A percentile compares a stretch with the other conserved stretches of the same genome.
phyloP scores from a whole-genome alignment of 2,797 vertebrate genomes.

The Pagetopsis macropterus region DNA sequence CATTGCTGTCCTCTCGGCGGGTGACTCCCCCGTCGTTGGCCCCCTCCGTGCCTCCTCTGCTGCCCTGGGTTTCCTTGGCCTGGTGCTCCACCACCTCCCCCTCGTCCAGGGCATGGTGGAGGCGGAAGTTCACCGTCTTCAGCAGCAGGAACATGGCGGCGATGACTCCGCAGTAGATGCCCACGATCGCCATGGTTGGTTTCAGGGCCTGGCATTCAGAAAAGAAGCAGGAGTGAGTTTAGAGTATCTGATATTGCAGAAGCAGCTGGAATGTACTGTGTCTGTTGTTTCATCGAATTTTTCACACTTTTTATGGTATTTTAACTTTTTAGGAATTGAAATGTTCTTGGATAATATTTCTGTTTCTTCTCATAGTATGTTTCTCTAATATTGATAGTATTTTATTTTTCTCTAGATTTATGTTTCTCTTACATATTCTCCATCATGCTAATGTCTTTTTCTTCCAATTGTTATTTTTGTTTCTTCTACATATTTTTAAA shows the following conservation, averaged over 20 bases:
- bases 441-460: no score
- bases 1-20: constrained; percentile 93
- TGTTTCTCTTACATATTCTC: no score
- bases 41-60: constrained; percentile 85
- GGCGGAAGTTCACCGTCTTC: constrained; percentile 96
- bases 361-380: no score
- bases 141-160: constrained; percentile 95
- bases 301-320: no score
- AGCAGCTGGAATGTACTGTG: not conserved
- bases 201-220: constrained; percentile 89
- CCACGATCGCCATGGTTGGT: constrained; percentile 96
- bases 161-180: constrained; percentile 97
- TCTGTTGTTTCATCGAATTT: no score
- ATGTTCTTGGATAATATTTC: no score
- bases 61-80: constrained; percentile 86
- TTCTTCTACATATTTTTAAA: no score
- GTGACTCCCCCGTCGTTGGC: constrained; percentile 80
- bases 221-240: not conserved
- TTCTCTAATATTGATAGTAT: not conserved
- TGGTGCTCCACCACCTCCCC: constrained; percentile 95
- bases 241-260: not conserved
- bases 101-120: constrained; percentile 96
- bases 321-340: no score
- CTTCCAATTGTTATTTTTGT: no score
- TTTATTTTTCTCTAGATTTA: no score